Base-by-base conservation (phyloP, 2,888 invertebrate species). In the Cremastobaeus sp. region DNA sequence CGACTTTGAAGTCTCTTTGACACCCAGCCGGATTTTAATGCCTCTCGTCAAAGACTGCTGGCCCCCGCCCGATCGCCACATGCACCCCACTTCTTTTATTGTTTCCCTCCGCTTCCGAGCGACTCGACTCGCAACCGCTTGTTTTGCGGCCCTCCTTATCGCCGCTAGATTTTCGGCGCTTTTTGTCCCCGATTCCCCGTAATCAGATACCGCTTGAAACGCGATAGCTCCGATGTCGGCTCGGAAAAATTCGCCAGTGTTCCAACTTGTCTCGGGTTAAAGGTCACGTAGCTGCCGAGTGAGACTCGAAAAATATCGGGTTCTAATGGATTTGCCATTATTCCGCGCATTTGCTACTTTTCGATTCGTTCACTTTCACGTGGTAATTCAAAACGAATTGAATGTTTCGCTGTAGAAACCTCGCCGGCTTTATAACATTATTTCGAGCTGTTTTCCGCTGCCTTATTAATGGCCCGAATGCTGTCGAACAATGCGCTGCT, bases 11-110 rank as follows among this genome's bases (percentile, higher is more conserved):
- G 47, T 45, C 37, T 30, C 52, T 60, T 54, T 54, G 60, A 59
- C 48, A 12, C 54, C 21, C 41, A 25, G 1, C 37, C 41, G 52
- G 52, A 50, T 69, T 69, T 69, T 69, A 69, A 69, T 60, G 48
- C 68, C 9, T 12, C 35, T 47, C 17, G 21, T 66, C 41, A 57
- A 57, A 48, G 20, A 68, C 52, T 66, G 41, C 47, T 18, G 18
- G 34, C 62, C 20, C 21, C 20, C 28, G 39, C 21, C 25, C 20
- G 20, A 37, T 45, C 14, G 34, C 20, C 20, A 14, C 12, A 32
- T n/a, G 9, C 14, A 14, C 8, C 18, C n/a, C 39, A 4, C 18
- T 39, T 39, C n/a, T n/a, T n/a, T n/a, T n/a, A n/a, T n/a, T n/a
- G n/a, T n/a, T n/a, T n/a, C n/a, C n/a, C n/a, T n/a, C n/a, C n/a